Evolutionary conservation across 2,888 invertebrate species (phyloP).

Genomic region (Emmelina monodactyla): DNA sequence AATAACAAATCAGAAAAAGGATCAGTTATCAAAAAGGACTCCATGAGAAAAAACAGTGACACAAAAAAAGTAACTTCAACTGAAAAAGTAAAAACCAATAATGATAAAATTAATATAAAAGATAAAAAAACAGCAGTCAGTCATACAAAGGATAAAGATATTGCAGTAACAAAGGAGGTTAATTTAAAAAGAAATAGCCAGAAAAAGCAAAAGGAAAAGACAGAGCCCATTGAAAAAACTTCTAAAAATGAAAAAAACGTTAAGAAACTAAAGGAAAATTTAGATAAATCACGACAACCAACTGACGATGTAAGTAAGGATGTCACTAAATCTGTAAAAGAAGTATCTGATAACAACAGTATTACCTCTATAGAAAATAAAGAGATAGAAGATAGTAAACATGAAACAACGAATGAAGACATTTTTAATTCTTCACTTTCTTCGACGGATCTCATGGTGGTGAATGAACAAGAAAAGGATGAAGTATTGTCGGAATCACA

Average conservation of each 20-base stretch:
- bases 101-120: slow-evolving; percentile 30
- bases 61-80: too few relatives aligned
- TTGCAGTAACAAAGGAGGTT: too few relatives aligned
- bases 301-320: too few relatives aligned
- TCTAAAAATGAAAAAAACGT: slow-evolving; percentile 5
- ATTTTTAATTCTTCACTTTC: slow-evolving; percentile 22
- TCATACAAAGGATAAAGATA: too few relatives aligned
- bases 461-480: slow-evolving; percentile 15
- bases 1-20: slow-evolving; percentile 26
- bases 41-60: too few relatives aligned
- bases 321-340: not conserved
- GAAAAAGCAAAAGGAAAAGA: too few relatives aligned
- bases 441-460: slow-evolving; percentile 26
- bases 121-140: slow-evolving; percentile 19
- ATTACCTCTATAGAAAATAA: not conserved
- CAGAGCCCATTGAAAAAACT: not conserved
- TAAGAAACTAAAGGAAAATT: slow-evolving; percentile 9
- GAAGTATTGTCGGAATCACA: not conserved
- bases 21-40: slow-evolving; percentile 20
- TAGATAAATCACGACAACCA: slow-evolving; percentile 10
- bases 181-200: too few relatives aligned
- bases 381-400: not conserved
- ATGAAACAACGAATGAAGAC: slow-evolving; percentile 12
- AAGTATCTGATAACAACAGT: not conserved
- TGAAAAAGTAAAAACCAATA: slow-evolving; percentile 26